Conservation (phyloP, 2,888 invertebrate genomes). For the Himalopsyche kuldschensis region DNA sequence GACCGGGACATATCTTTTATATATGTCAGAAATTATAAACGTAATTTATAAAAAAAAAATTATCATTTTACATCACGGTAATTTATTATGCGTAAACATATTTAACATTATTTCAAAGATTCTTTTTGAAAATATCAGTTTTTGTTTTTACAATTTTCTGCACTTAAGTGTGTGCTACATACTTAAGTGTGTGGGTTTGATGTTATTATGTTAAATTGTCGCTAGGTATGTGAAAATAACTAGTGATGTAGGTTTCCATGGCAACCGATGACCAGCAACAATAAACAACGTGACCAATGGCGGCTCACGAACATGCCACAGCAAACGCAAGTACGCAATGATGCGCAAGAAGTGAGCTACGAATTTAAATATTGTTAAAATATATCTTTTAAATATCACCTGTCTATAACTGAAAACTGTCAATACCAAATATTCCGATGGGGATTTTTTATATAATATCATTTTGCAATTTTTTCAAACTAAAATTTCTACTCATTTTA, state of each 20-base stretch:
- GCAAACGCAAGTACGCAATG: neutral
- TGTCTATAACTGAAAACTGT: too few species aligned
- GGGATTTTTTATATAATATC: too few species aligned
- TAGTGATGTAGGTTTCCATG: neutral
- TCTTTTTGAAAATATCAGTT: neutral
- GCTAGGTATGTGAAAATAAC: neutral
- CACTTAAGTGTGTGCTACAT: neutral
- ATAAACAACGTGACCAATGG: neutral
- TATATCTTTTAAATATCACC: too few species aligned
- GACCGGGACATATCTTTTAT: too few species aligned
- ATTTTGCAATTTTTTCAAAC: neutral
- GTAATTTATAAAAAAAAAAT: too few species aligned
- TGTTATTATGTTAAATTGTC: neutral
- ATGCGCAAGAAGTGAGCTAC: neutral
- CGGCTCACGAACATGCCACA: neutral
- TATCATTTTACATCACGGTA: too few species aligned
- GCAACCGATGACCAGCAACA: neutral
- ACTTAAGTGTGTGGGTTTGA: neutral
- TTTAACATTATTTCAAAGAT: too few species aligned
- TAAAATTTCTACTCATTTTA: too few species aligned
- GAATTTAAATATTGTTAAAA: too few species aligned
- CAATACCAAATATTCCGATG: too few species aligned
- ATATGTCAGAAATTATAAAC: too few species aligned
- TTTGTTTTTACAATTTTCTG: neutral
- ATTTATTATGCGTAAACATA: too few species aligned